phyloP scores from a whole-genome alignment of 2,113 vertebrate species.

The Phaethon lepturus region DNA sequence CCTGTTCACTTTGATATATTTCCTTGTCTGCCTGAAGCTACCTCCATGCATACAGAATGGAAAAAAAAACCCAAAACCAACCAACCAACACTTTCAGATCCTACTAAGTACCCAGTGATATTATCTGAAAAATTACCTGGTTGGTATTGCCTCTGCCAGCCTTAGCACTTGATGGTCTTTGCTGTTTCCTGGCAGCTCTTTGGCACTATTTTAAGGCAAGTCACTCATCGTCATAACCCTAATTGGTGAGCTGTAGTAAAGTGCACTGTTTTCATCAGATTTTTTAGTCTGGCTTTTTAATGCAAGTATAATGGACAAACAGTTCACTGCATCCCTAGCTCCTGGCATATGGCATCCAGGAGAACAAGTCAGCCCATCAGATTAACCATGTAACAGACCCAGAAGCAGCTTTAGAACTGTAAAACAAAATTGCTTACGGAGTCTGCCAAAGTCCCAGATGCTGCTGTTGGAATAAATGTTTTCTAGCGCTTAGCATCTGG shows the following conservation, averaged over 20 bases:
- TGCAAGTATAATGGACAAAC: slow-evolving; percentile 58
- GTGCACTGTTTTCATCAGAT: neutral
- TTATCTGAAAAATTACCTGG: neutral
- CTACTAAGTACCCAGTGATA: neutral
- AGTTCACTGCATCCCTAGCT: slow-evolving; percentile 64
- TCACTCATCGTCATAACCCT: neutral
- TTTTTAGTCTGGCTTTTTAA: slow-evolving; percentile 64
- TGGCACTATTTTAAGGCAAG: neutral
- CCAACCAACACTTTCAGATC: neutral
- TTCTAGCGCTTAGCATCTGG: slow-evolving; percentile 76
- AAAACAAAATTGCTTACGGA: slow-evolving; percentile 78
- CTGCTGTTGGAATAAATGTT: slow-evolving; percentile 72
- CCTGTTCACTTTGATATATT: neutral
- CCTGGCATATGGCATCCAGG: slow-evolving; percentile 73
- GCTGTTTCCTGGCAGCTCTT: neutral
- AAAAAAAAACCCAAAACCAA: neutral
- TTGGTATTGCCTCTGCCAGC: neutral
- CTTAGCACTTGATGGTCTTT: neutral
- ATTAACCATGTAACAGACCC: slow-evolving; percentile 79
- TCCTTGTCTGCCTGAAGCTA: neutral
- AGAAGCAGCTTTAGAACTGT: slow-evolving; percentile 73
- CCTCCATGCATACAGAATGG: neutral
- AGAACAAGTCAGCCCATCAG: slow-evolving; percentile 73
- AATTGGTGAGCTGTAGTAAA: slow-evolving; percentile 15
- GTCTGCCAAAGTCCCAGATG: slow-evolving; percentile 75